phyloP scores from a whole-genome alignment of 2,888 invertebrate genomes.

The Tridacna crocea region DNA sequence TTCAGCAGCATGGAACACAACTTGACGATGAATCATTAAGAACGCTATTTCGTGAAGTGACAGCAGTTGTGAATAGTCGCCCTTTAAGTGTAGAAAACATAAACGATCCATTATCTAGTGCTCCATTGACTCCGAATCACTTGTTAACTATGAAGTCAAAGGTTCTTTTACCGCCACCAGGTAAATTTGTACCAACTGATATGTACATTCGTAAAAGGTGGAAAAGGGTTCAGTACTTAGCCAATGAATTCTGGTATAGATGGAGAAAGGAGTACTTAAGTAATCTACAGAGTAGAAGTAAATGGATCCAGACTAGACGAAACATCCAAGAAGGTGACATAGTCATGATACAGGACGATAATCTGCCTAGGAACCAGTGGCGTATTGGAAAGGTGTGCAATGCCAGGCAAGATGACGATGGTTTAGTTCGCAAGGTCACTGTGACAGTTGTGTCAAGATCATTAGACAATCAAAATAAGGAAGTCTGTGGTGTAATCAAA shows the following conservation, averaged over 20 bases:
- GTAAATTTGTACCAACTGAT: slow-evolving; percentile 14
- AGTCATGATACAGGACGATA: slow-evolving; percentile 49
- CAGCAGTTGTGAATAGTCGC: slow-evolving; percentile 57
- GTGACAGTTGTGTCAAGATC: slow-evolving; percentile 23
- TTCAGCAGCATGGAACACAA: slow-evolving; percentile 39
- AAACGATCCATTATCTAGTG: slow-evolving; percentile 43
- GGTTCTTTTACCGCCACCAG: slow-evolving; percentile 21
- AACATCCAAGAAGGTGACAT: slow-evolving; percentile 43
- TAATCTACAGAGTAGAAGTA: slow-evolving; percentile 26
- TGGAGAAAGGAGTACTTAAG: slow-evolving; percentile 39
- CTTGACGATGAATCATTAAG: slow-evolving; percentile 53
- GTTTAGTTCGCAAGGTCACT: slow-evolving; percentile 49
- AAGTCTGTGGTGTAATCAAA: not conserved
- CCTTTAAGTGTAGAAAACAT: slow-evolving; percentile 53
- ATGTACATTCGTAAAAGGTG: slow-evolving; percentile 35
- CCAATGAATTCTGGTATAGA: slow-evolving; percentile 5
- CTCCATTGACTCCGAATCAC: slow-evolving; percentile 63
- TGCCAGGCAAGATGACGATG: slow-evolving; percentile 20
- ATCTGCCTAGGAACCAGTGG: slow-evolving; percentile 38
- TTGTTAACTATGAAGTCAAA: slow-evolving; percentile 58
- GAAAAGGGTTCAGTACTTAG: not conserved
- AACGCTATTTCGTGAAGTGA: slow-evolving; percentile 55
- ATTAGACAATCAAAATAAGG: slow-evolving; percentile 6
- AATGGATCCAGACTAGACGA: slow-evolving; percentile 17
- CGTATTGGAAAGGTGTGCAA: slow-evolving; percentile 27